Percentiles rank a stretch among this genome's conserved stretches.
Evolutionary conservation across 2,797 vertebrate genomes (phyloP).

Genomic region (Pygocentrus nattereri): DNA sequence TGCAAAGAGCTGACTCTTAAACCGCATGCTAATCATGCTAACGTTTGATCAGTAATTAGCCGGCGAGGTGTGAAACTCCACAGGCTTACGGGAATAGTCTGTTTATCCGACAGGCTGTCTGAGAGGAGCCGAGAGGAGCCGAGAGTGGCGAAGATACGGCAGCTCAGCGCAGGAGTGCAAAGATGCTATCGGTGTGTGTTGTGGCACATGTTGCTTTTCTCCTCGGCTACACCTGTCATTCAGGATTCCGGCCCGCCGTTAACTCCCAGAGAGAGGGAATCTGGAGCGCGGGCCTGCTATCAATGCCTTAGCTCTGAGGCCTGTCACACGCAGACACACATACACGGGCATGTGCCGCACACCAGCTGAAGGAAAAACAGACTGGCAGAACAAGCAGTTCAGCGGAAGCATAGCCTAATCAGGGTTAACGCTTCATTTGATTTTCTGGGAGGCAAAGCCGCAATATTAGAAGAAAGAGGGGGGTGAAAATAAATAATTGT

Average conservation of each 20-base stretch:
- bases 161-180: slow-evolving; percentile 56
- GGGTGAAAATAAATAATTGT: slow-evolving; percentile 64
- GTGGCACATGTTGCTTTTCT: slow-evolving; percentile 70
- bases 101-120: slow-evolving; percentile 45
- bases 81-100: slow-evolving; percentile 59
- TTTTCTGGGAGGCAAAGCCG: slow-evolving; percentile 49
- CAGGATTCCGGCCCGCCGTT: slow-evolving; percentile 69
- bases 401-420: slow-evolving; percentile 71
- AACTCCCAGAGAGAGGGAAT: slow-evolving; percentile 52
- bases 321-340: slow-evolving; percentile 35
- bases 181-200: slow-evolving; percentile 72
- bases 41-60: slow-evolving; percentile 76
- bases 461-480: slow-evolving; percentile 41
- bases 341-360: background rate
- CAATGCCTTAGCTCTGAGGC: slow-evolving; percentile 24
- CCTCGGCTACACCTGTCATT: slow-evolving; percentile 80
- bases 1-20: slow-evolving; percentile 71
- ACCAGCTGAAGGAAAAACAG: slow-evolving; percentile 19
- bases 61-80: slow-evolving; percentile 75
- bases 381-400: slow-evolving; percentile 58
- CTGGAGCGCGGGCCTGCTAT: slow-evolving; percentile 29
- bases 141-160: background rate
- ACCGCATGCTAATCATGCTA: slow-evolving; percentile 74
- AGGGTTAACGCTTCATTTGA: slow-evolving; percentile 76
- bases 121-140: slow-evolving; percentile 53